Percentiles rank a stretch among this genome's conserved stretches.
Evolutionary conservation across 2,113 vertebrate species (phyloP).

Genomic region (Neolamprologus hecqui): DNA sequence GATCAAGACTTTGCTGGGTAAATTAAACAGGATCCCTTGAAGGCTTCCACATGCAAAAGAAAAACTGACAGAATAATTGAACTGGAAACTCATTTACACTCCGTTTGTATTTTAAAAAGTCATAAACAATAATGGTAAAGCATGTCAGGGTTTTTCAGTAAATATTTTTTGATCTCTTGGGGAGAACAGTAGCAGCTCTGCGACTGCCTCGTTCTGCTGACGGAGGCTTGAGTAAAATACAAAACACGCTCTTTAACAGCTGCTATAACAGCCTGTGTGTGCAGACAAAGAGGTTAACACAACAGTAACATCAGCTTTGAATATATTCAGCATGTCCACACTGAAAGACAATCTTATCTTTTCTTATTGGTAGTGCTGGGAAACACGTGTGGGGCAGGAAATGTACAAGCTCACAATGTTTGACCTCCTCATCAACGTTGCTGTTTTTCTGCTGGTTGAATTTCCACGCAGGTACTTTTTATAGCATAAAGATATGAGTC

Average conservation of each 20-base stretch:
- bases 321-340: not conserved
- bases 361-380: slow-evolving; percentile 78
- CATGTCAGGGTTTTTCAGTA: not conserved
- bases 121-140: not conserved
- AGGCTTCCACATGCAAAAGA: not conserved
- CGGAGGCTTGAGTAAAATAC: not conserved
- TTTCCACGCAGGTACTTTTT: slow-evolving; percentile 80
- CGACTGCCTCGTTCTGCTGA: not conserved
- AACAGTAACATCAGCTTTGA: not conserved
- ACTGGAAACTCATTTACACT: not conserved
- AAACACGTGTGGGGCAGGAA: slow-evolving; percentile 84
- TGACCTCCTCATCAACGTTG: slow-evolving; percentile 76
- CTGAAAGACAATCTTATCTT: not conserved
- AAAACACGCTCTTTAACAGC: not conserved
- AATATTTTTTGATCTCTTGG: not conserved
- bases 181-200: not conserved
- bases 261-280: not conserved
- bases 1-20: not conserved
- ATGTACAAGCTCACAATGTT: slow-evolving; percentile 88
- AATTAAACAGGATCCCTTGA: not conserved
- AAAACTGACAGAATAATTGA: not conserved
- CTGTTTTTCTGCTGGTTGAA: slow-evolving; percentile 71
- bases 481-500: not conserved
- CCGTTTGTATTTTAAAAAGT: not conserved
- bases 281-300: not conserved